Base-by-base conservation (phyloP, 2,888 invertebrate genomes). In the Drosophila multiciliata region DNA sequence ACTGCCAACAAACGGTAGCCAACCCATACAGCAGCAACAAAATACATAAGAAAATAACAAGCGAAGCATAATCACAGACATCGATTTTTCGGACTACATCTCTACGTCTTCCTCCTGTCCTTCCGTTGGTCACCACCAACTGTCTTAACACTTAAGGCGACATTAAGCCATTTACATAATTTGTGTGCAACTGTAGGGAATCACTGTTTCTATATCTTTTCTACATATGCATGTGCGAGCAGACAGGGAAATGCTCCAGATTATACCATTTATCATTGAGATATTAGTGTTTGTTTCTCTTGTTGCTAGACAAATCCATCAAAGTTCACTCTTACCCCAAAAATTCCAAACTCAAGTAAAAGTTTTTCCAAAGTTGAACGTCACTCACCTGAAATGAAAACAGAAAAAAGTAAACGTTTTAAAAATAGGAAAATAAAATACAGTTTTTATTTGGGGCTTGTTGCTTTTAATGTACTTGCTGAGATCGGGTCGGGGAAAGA, bases 81-180 rank as follows among this genome's bases (percentile, higher is more conserved):
- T 63, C 66, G 60, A 55, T 38, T 55, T 66, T 62, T 35, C n/a
- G 45, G 45, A 15, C 45, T 23, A 45, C 12, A 15, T 23, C 35
- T 26, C 20, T 8, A 52, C 8, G 33, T 40, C 59, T 55, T 53
- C 49, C 53, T 42, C 58, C 59, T 61, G 54, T 55, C 61, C 29
- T 29, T 5, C 1, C 29, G 4, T 58, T 67, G 66, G 82, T 53
- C 78, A 48, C 77, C 53, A 23, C 77, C 53, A 23, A 23, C 76
- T 78, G 85, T 84, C 75, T 82, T 87, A 82, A 67, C 87, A 64
- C 74, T 78, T 82, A 87, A 84, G 87, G 85, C 83, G 75, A 73
- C 80, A 85, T 85, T 87, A 87, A 85, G 84, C 83, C 82, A 85
- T 85, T 87, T 87, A 88, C 84, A 87, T 85, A 87, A 85, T 85